Evolutionary conservation across 2,888 invertebrate species (phyloP), one percentile per base, ranked within the genome.

Genomic region (Rhaphigaster nebulosa): DNA sequence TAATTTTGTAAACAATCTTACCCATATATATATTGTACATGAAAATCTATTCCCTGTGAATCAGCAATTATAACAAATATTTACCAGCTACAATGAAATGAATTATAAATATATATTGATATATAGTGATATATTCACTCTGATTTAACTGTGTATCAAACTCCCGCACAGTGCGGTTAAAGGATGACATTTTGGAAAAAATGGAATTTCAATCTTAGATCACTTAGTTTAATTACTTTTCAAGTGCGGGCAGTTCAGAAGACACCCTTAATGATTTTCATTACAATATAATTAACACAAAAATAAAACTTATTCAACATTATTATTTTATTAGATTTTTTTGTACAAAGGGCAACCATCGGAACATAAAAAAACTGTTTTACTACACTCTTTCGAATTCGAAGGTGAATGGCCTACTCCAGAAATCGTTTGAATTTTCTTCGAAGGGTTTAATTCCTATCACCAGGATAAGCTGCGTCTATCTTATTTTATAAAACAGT

Each of bases 371-470:
- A 76, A 76, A 76, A 20, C 70, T 6, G 70, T 76, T 38, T 34
- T 76, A 38, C 70, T 76, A 20, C 70, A 76, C 8, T 38, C 70
- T 76, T 76, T 76, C 65, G 65, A 65, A 29, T 65, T 65, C 23
- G 65, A 65, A 65, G 65, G 65, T 76, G 70, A 76, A 76, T 76
- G 70, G 70, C 70, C 70, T 38, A 76, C 70, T 38, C 70, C 70
- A 76, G 70, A 76, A 76, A 1, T 76, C 20, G 70, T 76, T 38
- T 76, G 70, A 76, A 76, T 76, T 38, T 76, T 20, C 70, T 76
- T 34, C 70, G 20, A 29, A 65, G 29, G 29, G 15, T 15, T 29
- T 65, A 15, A 65, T 29, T 65, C 29, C 3, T 15, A 29, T 65
- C 45, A 45, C 29, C 52, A 87, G 87, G 52, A 54, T 50, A 50